Conservation (phyloP, 2,888 invertebrate genomes). For the Phyllotreta striolata region DNA sequence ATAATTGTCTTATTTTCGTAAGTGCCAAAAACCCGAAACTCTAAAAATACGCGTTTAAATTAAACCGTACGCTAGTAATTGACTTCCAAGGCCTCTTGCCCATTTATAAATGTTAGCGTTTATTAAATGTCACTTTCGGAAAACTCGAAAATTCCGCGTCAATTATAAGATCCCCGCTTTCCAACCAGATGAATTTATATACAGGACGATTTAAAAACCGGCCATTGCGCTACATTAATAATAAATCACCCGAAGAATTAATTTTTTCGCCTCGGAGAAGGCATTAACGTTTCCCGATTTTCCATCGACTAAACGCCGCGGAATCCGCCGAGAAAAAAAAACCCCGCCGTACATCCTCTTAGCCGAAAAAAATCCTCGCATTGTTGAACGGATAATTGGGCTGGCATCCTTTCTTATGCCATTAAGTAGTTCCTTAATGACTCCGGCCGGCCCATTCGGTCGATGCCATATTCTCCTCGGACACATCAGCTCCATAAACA, state of each 20-base stretch:
- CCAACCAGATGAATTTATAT: too few species aligned
- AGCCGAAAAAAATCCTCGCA: conserved; percentile 27
- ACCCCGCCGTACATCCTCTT: conserved; percentile 21
- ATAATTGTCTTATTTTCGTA: conserved; percentile 12
- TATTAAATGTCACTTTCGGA: conserved; percentile 5
- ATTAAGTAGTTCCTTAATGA: conserved; percentile 42
- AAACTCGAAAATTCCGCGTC: too few species aligned
- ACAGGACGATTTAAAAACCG: too few species aligned
- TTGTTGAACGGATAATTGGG: conserved; percentile 35
- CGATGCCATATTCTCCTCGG: conserved; percentile 34
- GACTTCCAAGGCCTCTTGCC: background rate
- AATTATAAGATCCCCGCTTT: too few species aligned
- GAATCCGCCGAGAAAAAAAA: conserved; percentile 22
- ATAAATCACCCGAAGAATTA: too few species aligned
- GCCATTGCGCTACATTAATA: too few species aligned
- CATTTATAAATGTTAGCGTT: conserved; percentile 9
- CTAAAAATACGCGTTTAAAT: conserved; percentile 5
- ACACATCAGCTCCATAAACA: conserved; percentile 38
- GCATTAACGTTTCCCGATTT: too few species aligned
- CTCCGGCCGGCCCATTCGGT: conserved; percentile 34
- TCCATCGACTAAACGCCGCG: conserved; percentile 19
- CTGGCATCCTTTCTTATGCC: conserved; percentile 39
- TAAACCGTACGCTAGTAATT: conserved; percentile 6
- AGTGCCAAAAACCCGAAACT: conserved; percentile 10
- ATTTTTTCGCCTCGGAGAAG: too few species aligned